Conservation (phyloP, 2,797 vertebrate species). For the Triplophysa yarkandensis region DNA sequence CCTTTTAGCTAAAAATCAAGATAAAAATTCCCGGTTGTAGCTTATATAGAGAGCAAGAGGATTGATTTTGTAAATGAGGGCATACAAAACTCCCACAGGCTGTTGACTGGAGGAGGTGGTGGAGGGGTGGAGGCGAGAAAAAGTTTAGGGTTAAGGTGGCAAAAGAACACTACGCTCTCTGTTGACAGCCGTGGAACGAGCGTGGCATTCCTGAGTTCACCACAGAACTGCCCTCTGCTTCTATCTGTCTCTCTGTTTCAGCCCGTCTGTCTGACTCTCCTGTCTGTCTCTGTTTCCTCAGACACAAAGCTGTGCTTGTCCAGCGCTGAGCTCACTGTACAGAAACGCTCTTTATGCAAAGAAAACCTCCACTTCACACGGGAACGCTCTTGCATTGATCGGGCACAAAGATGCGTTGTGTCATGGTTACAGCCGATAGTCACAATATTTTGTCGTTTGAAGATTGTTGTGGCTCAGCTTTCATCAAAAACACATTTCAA, state of each 20-base stretch:
- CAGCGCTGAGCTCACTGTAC: constrained; percentile 56
- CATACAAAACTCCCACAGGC: constrained; percentile 8
- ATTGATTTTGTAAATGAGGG: constrained; percentile 1
- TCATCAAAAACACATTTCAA: background rate
- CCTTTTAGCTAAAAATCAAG: too few species aligned
- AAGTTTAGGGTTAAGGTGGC: constrained; percentile 31
- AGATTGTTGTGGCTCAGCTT: constrained; percentile 31
- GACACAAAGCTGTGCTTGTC: constrained; percentile 75
- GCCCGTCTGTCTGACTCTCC: constrained; percentile 35
- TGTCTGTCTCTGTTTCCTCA: constrained; percentile 37
- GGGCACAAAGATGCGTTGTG: constrained; percentile 15
- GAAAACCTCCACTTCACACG: constrained; percentile 63
- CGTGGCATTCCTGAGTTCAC: constrained; percentile 60
- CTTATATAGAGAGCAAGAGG: background rate
- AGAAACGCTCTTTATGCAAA: constrained; percentile 63
- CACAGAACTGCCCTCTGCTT: constrained; percentile 52
- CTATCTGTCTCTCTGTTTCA: constrained; percentile 37
- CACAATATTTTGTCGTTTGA: constrained; percentile 42
- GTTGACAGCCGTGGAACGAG: constrained; percentile 50
- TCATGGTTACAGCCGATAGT: constrained; percentile 31
- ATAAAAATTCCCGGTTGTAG: background rate
- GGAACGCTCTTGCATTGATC: constrained; percentile 52
- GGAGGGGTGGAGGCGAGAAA: constrained; percentile 5
- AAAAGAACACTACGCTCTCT: constrained; percentile 59
- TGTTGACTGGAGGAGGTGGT: constrained; percentile 24